Evolutionary conservation across 2,888 invertebrate genomes (phyloP).

Genomic region (Torymus auratus): DNA sequence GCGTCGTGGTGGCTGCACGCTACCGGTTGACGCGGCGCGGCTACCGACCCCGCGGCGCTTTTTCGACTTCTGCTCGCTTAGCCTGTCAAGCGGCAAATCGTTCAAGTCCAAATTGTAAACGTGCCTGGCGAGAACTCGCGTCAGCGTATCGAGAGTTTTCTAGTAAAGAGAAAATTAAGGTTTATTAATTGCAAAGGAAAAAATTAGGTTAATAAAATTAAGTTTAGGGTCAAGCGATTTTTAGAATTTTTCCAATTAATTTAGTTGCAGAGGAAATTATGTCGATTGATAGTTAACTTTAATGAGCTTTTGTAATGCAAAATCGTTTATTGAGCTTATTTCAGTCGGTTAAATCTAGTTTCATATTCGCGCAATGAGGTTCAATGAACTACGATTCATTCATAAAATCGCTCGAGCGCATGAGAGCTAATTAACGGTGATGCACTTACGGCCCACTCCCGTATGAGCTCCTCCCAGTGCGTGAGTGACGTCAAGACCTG

Average conservation of each 20-base stretch:
- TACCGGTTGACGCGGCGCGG: slow-evolving; percentile 73
- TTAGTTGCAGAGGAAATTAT: background rate
- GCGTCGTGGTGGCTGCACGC: slow-evolving; percentile 73
- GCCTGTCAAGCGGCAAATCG: slow-evolving; percentile 88
- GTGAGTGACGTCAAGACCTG: slow-evolving; percentile 91
- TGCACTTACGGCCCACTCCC: slow-evolving; percentile 93
- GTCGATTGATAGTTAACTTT: background rate
- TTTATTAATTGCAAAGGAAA: slow-evolving; percentile 2
- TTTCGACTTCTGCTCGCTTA: slow-evolving; percentile 88
- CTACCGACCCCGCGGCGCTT: slow-evolving; percentile 78
- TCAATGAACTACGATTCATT: slow-evolving; percentile 43
- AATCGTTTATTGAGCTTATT: slow-evolving; percentile 1
- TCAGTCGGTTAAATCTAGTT: background rate
- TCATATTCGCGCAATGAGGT: slow-evolving; percentile 15
- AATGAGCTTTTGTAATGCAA: background rate
- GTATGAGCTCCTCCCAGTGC: slow-evolving; percentile 95
- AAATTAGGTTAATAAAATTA: too few relatives aligned
- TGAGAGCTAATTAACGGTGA: slow-evolving; percentile 34
- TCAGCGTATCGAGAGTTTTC: slow-evolving; percentile 98
- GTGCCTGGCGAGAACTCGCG: slow-evolving; percentile 94
- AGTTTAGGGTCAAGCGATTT: too few relatives aligned
- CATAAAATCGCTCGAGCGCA: slow-evolving; percentile 24
- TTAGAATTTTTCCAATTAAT: background rate
- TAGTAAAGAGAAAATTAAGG: slow-evolving; percentile 70
- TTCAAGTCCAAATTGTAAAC: slow-evolving; percentile 95